phyloP scores from a whole-genome alignment of 1,140 invertebrate genomes.

The Caerostris extrusa region DNA sequence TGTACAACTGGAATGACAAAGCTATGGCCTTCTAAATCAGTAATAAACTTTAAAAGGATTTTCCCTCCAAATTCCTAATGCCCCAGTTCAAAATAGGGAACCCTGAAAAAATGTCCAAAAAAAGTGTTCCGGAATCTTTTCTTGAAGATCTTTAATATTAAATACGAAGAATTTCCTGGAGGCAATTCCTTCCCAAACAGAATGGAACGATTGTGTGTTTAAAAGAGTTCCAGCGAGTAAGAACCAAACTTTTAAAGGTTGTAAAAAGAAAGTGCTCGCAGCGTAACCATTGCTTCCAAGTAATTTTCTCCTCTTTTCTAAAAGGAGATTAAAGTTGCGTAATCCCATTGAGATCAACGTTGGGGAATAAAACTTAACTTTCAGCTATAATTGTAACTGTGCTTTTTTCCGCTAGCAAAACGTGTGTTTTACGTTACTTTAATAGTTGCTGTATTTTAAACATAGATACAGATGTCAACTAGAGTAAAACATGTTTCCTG shows the following conservation, averaged over 20 bases:
- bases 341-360: background rate
- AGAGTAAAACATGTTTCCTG: too few species aligned
- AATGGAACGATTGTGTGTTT: background rate
- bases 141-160: background rate
- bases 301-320: background rate
- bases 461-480: too few species aligned
- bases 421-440: too few species aligned
- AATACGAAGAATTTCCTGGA: background rate
- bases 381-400: too few species aligned
- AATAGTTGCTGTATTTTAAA: too few species aligned
- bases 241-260: background rate
- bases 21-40: background rate
- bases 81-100: background rate
- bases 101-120: background rate
- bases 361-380: too few species aligned
- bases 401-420: too few species aligned
- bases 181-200: background rate
- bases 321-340: background rate
- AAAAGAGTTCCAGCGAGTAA: background rate
- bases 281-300: background rate
- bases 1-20: background rate
- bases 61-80: background rate
- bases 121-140: background rate
- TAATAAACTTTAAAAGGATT: conserved; percentile 21
- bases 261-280: background rate